Conservation (phyloP, 2,797 vertebrate genomes). For the Acanthurus lineatus region DNA sequence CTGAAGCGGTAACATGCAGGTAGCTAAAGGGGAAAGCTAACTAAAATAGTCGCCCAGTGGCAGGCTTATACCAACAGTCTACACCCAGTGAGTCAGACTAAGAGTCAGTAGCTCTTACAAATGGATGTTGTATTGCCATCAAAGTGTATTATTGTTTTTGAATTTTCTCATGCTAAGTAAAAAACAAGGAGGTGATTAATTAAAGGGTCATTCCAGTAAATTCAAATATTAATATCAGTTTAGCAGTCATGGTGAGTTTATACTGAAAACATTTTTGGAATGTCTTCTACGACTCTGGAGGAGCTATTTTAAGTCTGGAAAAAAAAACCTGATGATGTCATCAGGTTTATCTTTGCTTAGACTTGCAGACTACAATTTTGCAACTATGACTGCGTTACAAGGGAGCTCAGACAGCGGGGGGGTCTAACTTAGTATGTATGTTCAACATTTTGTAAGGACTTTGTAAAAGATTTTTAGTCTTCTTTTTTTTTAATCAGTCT, state of each 20-base stretch:
- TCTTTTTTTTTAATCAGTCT: not conserved
- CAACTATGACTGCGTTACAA: not conserved
- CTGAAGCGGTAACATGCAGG: no score
- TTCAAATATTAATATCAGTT: not conserved
- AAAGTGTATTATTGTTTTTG: not conserved
- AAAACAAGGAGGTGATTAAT: not conserved
- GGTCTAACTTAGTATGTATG: not conserved
- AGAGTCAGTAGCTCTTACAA: not conserved
- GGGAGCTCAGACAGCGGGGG: not conserved
- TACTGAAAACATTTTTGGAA: not conserved
- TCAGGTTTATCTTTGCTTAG: not conserved
- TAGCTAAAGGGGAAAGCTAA: no score
- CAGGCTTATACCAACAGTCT: no score
- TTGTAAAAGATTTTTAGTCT: not conserved
- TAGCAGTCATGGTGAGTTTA: not conserved
- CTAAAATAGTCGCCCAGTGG: no score
- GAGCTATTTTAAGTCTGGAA: not conserved
- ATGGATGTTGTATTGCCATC: not conserved
- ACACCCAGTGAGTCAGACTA: no score
- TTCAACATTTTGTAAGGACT: not conserved
- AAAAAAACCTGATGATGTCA: not conserved
- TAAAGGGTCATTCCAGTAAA: not conserved
- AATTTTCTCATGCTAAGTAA: conserved; percentile 4
- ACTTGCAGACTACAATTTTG: not conserved
- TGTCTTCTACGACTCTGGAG: not conserved